Conservation (phyloP, 2,113 vertebrate species). For the Oreochromis aureus region DNA sequence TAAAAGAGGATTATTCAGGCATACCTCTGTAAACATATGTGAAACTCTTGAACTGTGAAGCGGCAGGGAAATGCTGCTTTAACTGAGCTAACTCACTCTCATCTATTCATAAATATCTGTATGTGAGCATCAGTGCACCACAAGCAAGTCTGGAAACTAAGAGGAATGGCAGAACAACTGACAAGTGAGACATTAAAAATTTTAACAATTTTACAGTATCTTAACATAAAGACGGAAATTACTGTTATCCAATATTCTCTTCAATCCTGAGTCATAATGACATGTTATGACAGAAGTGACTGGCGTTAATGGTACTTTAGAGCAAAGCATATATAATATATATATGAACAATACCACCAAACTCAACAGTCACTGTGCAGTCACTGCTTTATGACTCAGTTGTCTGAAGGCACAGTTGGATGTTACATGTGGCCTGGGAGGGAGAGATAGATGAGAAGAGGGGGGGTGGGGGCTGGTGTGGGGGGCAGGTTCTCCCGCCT, state of each 20-base stretch:
- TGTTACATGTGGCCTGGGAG: conserved; percentile 7
- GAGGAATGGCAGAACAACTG: background rate
- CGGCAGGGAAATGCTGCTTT: background rate
- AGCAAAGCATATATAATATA: background rate
- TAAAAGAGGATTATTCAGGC: background rate
- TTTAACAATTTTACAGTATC: background rate
- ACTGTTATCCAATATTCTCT: background rate
- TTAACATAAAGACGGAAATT: background rate
- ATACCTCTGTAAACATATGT: background rate
- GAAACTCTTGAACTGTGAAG: background rate
- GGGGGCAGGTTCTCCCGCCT: background rate
- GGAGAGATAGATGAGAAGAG: background rate
- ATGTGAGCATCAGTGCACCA: background rate
- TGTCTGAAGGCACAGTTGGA: conserved; percentile 5
- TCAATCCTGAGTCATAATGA: background rate
- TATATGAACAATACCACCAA: background rate
- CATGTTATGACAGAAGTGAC: background rate
- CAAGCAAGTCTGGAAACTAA: background rate
- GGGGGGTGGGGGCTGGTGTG: background rate
- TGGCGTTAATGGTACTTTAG: background rate
- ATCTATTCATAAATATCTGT: background rate
- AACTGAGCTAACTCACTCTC: background rate
- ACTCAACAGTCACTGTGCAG: background rate
- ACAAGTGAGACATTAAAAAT: background rate
- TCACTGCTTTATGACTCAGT: conserved; percentile 31